Percentiles rank a stretch among this genome's conserved stretches.
Evolutionary conservation across 2,113 vertebrate species (phyloP).

Genomic region (Macrotis lagotis): DNA sequence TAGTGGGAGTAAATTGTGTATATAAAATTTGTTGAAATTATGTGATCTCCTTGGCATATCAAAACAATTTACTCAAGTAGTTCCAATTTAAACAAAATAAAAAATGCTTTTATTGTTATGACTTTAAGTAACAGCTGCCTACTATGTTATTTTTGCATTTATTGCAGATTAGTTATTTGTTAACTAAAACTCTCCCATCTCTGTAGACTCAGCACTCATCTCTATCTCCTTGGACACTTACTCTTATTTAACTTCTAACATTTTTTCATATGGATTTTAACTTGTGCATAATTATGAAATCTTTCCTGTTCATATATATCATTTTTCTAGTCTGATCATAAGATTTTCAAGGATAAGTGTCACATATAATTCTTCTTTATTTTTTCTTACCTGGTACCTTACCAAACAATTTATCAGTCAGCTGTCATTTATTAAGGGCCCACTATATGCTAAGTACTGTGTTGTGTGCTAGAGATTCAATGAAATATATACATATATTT

Average conservation of each 20-base stretch:
- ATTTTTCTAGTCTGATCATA: not conserved
- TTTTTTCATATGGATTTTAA: not conserved
- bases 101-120: not conserved
- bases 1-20: slow-evolving; percentile 41
- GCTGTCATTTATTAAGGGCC: not conserved
- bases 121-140: slow-evolving; percentile 14
- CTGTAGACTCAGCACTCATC: not conserved
- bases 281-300: not conserved
- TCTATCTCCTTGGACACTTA: not conserved
- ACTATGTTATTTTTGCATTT: not conserved
- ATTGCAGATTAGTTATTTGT: not conserved
- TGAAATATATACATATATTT: not conserved
- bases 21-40: slow-evolving; percentile 30
- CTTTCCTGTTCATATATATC: not conserved
- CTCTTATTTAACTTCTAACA: not conserved
- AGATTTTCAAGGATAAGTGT: not conserved
- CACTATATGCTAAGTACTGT: not conserved
- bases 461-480: not conserved
- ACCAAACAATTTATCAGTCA: not conserved
- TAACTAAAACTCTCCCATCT: slow-evolving; percentile 3
- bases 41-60: not conserved
- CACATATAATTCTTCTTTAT: not conserved
- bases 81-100: not conserved
- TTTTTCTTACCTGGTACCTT: not conserved
- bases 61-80: slow-evolving; percentile 23